Percentiles rank a stretch among this genome's conserved stretches.
These are phyloP conservation scores for Cyprinodon diabolis DNA, from an alignment of 2,797 vertebrate genomes.

Conservation along the genomic window DNA sequence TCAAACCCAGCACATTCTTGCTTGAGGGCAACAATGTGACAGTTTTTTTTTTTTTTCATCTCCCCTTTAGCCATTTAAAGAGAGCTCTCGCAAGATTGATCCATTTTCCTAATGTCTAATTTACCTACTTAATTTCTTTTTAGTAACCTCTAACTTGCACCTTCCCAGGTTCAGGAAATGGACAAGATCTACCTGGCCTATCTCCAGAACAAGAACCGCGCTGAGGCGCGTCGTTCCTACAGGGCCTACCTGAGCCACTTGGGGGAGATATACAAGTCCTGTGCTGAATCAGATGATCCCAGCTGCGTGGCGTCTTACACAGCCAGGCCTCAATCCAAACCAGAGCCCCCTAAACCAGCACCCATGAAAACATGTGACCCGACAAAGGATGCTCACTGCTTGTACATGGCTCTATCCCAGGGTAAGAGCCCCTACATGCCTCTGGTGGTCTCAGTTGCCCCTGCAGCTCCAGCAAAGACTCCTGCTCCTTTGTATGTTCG, in stretches of 20 bases:
- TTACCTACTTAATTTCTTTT: not conserved
- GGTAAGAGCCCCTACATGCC: slow-evolving; percentile 75
- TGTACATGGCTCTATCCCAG: slow-evolving; percentile 71
- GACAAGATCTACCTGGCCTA: slow-evolving; percentile 85
- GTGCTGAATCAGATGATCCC: slow-evolving; percentile 76
- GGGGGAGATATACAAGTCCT: slow-evolving; percentile 83
- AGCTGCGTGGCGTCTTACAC: slow-evolving; percentile 76
- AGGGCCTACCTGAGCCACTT: slow-evolving; percentile 81
- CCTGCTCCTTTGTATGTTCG: slow-evolving; percentile 57
- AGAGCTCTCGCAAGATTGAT: not conserved
- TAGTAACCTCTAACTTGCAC: not conserved
- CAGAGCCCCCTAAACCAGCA: slow-evolving; percentile 73
- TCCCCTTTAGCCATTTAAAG: not conserved
- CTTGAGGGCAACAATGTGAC: not conserved
- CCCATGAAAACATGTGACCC: slow-evolving; percentile 81
- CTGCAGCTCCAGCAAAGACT: slow-evolving; percentile 57
- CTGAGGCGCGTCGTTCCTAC: slow-evolving; percentile 79
- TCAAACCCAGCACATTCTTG: not conserved
- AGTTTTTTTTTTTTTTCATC: too few relatives aligned
- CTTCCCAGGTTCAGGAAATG: slow-evolving; percentile 73
- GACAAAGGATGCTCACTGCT: slow-evolving; percentile 79
- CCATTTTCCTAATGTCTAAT: not conserved
- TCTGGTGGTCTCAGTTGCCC: slow-evolving; percentile 61
- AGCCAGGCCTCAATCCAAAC: slow-evolving; percentile 63
- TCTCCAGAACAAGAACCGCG: slow-evolving; percentile 85